Conservation (phyloP, 2,888 invertebrate genomes). For the Branchipolynoe longqiensis region DNA sequence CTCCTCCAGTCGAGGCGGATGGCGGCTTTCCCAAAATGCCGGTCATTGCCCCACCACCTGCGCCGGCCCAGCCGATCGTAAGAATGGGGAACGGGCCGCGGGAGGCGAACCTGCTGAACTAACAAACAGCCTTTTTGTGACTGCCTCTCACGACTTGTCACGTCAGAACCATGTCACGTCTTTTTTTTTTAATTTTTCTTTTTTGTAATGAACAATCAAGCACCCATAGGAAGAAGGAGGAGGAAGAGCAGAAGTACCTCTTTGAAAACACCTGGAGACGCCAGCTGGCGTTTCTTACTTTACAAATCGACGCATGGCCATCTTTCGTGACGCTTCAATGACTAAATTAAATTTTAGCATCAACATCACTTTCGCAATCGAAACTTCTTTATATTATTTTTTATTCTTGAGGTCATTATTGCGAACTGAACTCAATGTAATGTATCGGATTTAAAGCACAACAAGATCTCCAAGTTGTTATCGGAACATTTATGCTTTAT, state of each 20-base stretch:
- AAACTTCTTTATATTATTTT: background rate
- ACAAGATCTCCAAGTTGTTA: background rate
- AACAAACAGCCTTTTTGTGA: background rate
- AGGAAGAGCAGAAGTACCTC: background rate
- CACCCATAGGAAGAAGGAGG: background rate
- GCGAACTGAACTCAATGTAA: background rate
- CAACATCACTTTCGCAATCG: background rate
- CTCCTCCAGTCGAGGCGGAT: background rate
- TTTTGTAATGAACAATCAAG: background rate
- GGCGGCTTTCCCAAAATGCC: conserved; percentile 10
- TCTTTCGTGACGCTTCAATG: conserved; percentile 10
- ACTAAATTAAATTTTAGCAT: background rate
- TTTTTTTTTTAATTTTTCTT: background rate
- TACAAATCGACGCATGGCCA: background rate
- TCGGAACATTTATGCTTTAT: no score
- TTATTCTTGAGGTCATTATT: background rate
- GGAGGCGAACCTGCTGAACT: conserved; percentile 24
- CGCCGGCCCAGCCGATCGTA: conserved; percentile 43
- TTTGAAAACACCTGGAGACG: background rate
- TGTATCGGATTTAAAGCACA: background rate
- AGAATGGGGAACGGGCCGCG: conserved; percentile 8
- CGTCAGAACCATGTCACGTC: background rate
- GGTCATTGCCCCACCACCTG: conserved; percentile 39
- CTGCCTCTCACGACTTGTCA: background rate
- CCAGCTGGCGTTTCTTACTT: no score